Evolutionary conservation across 1,140 invertebrate genomes (phyloP).

Genomic region (Sarcophaga bullata): DNA sequence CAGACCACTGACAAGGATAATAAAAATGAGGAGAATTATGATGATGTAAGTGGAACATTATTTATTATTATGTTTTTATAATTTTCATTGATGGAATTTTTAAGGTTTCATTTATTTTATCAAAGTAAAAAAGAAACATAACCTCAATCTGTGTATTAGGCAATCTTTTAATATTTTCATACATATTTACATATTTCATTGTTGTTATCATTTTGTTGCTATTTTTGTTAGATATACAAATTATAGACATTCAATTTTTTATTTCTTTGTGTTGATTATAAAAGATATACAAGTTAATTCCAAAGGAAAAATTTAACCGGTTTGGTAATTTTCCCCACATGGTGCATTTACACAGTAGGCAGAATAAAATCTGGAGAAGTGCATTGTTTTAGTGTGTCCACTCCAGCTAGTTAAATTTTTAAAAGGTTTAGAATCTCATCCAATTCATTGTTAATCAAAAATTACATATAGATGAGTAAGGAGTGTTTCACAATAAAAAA

Average conservation of each 20-base stretch:
- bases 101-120: conserved; percentile 37
- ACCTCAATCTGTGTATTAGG: conserved; percentile 44
- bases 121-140: conserved; percentile 51
- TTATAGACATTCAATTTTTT: background rate
- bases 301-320: too few species aligned
- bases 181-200: too few species aligned
- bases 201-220: background rate
- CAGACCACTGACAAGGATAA: conserved; percentile 35
- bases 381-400: too few species aligned
- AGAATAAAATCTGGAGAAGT: too few species aligned
- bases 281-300: too few species aligned
- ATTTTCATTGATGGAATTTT: conserved; percentile 27
- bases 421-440: too few species aligned
- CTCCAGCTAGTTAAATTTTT: too few species aligned
- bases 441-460: too few species aligned
- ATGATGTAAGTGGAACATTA: conserved; percentile 65
- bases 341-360: too few species aligned
- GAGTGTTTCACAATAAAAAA: too few species aligned
- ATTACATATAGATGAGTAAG: too few species aligned
- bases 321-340: too few species aligned
- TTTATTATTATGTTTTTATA: conserved; percentile 15
- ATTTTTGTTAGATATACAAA: background rate
- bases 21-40: conserved; percentile 67
- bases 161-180: conserved; percentile 27
- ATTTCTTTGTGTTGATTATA: background rate